Conservation (phyloP, 2,888 invertebrate genomes). For the Nemotelus pantherinus region DNA sequence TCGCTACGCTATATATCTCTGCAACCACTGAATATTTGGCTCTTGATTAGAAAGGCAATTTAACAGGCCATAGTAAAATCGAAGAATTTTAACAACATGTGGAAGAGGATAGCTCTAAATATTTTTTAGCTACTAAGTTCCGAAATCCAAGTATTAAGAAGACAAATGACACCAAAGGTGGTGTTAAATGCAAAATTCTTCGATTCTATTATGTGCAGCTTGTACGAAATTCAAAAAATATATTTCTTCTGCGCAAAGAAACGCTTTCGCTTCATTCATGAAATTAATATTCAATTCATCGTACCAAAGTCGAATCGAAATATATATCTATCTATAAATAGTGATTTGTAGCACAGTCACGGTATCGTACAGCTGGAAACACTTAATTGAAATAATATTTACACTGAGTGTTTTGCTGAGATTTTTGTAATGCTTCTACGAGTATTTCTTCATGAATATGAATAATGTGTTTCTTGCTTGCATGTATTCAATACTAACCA, state of each 20-base stretch:
- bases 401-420: too few relatives aligned
- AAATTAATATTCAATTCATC: background rate
- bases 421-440: too few relatives aligned
- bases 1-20: slow-evolving; percentile 3
- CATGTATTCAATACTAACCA: slow-evolving; percentile 3
- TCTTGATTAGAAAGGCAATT: slow-evolving; percentile 51
- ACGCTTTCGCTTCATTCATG: slow-evolving; percentile 31
- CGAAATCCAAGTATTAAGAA: too few relatives aligned
- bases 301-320: too few relatives aligned
- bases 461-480: background rate
- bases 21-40: slow-evolving; percentile 21
- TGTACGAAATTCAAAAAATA: slow-evolving; percentile 36
- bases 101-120: too few relatives aligned
- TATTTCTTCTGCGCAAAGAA: slow-evolving; percentile 22
- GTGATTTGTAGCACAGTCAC: too few relatives aligned
- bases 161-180: too few relatives aligned
- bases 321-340: too few relatives aligned
- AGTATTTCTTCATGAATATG: too few relatives aligned
- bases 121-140: too few relatives aligned
- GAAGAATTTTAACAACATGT: background rate
- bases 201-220: slow-evolving; percentile 21
- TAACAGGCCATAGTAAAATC: slow-evolving; percentile 46
- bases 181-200: background rate
- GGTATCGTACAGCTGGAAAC: too few relatives aligned
- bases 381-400: too few relatives aligned